These are phyloP conservation scores for Ruditapes philippinarum DNA, from an alignment of 1,140 invertebrate genomes.

Conservation along the genomic window DNA sequence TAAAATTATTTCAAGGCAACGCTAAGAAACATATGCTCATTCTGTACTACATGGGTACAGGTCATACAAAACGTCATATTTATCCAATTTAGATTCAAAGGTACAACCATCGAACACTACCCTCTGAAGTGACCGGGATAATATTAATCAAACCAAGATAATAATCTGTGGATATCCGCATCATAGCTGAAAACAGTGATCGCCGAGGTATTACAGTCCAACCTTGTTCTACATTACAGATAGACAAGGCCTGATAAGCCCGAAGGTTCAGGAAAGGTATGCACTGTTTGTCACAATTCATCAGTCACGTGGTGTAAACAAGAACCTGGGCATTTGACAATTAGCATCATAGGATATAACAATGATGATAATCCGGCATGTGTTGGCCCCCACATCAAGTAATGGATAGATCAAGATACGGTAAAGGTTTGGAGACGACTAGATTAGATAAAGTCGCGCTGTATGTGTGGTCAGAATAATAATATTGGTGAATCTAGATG, in stretches of 20 bases:
- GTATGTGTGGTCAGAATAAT: slow-evolving; percentile 33
- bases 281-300: slow-evolving; percentile 28
- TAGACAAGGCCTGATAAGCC: slow-evolving; percentile 45
- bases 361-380: neutral
- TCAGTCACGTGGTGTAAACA: neutral
- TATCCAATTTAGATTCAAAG: slow-evolving; percentile 32
- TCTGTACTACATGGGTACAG: too few relatives aligned
- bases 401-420: neutral
- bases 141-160: slow-evolving; percentile 44
- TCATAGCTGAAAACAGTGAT: neutral
- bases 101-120: neutral
- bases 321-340: slow-evolving; percentile 14
- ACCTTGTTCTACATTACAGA: slow-evolving; percentile 28
- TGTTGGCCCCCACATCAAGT: neutral
- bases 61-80: neutral
- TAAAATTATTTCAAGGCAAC: too few relatives aligned
- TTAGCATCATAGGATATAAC: slow-evolving; percentile 8
- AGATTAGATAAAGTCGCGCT: slow-evolving; percentile 38
- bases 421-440: neutral
- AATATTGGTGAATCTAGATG: neutral
- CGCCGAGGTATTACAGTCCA: slow-evolving; percentile 48
- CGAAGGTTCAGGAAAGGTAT: slow-evolving; percentile 33
- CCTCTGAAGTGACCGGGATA: slow-evolving; percentile 40
- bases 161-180: neutral
- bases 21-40: too few relatives aligned